Percentiles rank a stretch among this genome's conserved stretches.
Conservation (phyloP, 2,888 invertebrate genomes). For the Noctua janthe region DNA sequence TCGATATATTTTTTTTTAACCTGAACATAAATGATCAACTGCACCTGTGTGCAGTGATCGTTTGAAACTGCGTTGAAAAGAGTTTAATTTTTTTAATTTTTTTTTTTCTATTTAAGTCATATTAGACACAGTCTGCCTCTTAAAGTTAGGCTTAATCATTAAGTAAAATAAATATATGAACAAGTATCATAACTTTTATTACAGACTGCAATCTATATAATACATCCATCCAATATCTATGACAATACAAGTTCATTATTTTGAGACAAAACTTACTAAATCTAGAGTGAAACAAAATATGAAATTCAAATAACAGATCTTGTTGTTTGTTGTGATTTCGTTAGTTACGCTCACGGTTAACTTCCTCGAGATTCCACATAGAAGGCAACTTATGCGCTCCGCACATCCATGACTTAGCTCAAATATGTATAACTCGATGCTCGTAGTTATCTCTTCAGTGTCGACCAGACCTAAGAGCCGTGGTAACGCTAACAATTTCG, state of each 20-base stretch:
- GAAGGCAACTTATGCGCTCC: too few relatives aligned
- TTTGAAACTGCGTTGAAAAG: neutral
- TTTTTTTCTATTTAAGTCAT: neutral
- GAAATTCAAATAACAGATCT: slow-evolving; percentile 2
- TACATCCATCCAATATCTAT: slow-evolving; percentile 16
- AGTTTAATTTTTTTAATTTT: neutral
- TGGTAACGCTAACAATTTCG: too few relatives aligned
- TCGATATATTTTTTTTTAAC: neutral
- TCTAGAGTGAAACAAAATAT: neutral
- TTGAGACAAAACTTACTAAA: slow-evolving; percentile 3
- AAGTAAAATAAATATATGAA: slow-evolving; percentile 31
- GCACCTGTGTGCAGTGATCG: neutral
- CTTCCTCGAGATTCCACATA: neutral
- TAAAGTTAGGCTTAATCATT: slow-evolving; percentile 7
- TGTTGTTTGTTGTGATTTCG: neutral
- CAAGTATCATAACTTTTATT: slow-evolving; percentile 41
- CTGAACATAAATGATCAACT: neutral
- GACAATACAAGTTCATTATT: slow-evolving; percentile 10
- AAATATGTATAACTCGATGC: too few relatives aligned
- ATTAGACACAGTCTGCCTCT: neutral
- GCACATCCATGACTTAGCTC: neutral
- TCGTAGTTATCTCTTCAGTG: too few relatives aligned
- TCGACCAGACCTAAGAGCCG: too few relatives aligned
- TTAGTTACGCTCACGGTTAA: neutral
- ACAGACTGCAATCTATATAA: slow-evolving; percentile 7